Evolutionary conservation across 2,113 vertebrate genomes (phyloP), one percentile per base, ranked within the genome.

Genomic region (Seriola dumerili): DNA sequence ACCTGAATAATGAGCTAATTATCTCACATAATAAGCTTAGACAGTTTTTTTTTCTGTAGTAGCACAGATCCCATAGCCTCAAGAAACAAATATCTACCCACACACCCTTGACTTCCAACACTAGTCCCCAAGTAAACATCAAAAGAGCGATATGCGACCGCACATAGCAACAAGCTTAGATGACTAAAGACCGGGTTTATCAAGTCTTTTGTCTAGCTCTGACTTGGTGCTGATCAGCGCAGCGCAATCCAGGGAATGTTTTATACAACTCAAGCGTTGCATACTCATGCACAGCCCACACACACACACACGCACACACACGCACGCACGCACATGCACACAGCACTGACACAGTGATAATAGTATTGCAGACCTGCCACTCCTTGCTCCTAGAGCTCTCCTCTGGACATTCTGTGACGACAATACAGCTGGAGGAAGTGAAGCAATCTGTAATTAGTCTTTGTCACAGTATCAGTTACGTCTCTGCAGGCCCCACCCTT

Each of bases 101-200:
- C 91, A 89, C 89, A 88, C 87, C 72, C 68, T 90, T 73, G 72
- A 86, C 81, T 88, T 88, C 78, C 84, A 88, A 64, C 74, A 25
- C 77, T 87, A 83, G 76, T 93, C 84, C 67, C 38, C 78, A 68
- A 83, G 84, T 88, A 92, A 91, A 94, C 91, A 86, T 62, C 19
- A 74, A 78, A 84, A 80, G 42, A 78, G 42, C 12, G 64, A 86
- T 83, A 71, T 84, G 76, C 44, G 32, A 88, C 87, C 72, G 25
- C 84, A 88, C 73, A 68, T 68, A 78, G 82, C 81, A 81, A 65
- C 81, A 58, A 85, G 85, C 80, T 86, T 79, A 80, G 62, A 75
- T 94, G 91, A 94, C 87, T 94, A 89, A 93, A 85, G 80, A 74
- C 80, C 36, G 12, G 84, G 78, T 91, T 92, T 92, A 89, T 81